Conservation (phyloP, 2,113 vertebrate species). For the Chascanopsetta lugubris region DNA sequence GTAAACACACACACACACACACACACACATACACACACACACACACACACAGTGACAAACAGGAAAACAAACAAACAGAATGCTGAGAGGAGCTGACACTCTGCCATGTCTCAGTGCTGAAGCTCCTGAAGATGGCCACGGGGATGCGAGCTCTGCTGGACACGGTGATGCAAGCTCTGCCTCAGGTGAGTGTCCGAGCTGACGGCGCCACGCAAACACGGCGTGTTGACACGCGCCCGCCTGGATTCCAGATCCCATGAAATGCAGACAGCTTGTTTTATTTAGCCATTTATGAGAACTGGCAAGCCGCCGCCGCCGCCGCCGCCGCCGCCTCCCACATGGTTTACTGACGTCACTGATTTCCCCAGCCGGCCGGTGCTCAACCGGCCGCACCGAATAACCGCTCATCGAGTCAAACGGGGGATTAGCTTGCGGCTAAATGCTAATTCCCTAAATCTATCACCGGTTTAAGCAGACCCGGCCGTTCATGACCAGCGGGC, state of each 20-base stretch:
- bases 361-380: slow-evolving; percentile 16
- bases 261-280: slow-evolving; percentile 54
- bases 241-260: slow-evolving; percentile 50
- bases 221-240: slow-evolving; percentile 29
- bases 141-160: slow-evolving; percentile 96
- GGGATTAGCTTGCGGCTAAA: slow-evolving; percentile 23
- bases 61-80: not conserved
- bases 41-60: not conserved
- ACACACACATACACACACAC: slow-evolving; percentile 13
- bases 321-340: not conserved
- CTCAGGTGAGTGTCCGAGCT: slow-evolving; percentile 85
- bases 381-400: slow-evolving; percentile 18
- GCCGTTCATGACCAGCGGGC: too few relatives aligned
- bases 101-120: slow-evolving; percentile 85
- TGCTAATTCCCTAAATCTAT: not conserved
- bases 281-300: slow-evolving; percentile 27
- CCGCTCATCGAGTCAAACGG: not conserved
- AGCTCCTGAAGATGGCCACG: slow-evolving; percentile 97
- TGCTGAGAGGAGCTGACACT: slow-evolving; percentile 44
- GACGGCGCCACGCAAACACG: slow-evolving; percentile 2
- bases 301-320: too few relatives aligned
- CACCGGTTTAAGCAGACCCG: too few relatives aligned
- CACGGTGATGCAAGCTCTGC: slow-evolving; percentile 96
- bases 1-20: slow-evolving; percentile 43
- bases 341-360: slow-evolving; percentile 26